These are phyloP conservation scores for Cosmia trapezina DNA, from an alignment of 2,888 invertebrate genomes.

Conservation along the genomic window DNA sequence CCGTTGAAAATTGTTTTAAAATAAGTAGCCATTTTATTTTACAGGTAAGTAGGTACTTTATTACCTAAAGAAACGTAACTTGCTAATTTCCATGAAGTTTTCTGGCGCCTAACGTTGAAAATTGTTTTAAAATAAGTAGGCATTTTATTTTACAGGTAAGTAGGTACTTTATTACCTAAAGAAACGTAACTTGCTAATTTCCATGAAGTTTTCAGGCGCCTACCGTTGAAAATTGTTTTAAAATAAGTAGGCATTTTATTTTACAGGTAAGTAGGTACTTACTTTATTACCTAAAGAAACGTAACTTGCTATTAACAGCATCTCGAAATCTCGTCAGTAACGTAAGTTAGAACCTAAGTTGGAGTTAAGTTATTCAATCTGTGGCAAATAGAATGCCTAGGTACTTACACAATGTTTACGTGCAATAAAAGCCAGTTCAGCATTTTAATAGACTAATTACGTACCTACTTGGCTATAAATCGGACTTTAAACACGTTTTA, in stretches of 20 bases:
- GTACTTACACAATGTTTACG: not conserved
- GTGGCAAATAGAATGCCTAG: slow-evolving; percentile 11
- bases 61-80: too few relatives aligned
- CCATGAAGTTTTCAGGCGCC: not conserved
- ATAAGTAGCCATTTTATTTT: too few relatives aligned
- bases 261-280: not conserved
- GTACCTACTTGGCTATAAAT: slow-evolving; percentile 24
- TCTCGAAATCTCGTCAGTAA: slow-evolving; percentile 5
- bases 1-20: too few relatives aligned
- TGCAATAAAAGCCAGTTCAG: slow-evolving; percentile 25
- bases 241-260: not conserved
- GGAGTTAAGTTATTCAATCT: slow-evolving; percentile 18
- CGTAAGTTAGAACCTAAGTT: slow-evolving; percentile 2
- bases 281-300: not conserved
- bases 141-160: too few relatives aligned
- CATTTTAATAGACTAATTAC: slow-evolving; percentile 39
- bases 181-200: too few relatives aligned
- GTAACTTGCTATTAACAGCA: not conserved
- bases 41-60: too few relatives aligned
- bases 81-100: too few relatives aligned
- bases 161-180: too few relatives aligned
- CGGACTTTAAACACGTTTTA: slow-evolving; percentile 17
- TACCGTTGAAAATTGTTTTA: not conserved
- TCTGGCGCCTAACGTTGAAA: too few relatives aligned
- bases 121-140: too few relatives aligned